Evolutionary conservation across 1,140 invertebrate genomes (phyloP).

Genomic region (Sycobia sp.): DNA sequence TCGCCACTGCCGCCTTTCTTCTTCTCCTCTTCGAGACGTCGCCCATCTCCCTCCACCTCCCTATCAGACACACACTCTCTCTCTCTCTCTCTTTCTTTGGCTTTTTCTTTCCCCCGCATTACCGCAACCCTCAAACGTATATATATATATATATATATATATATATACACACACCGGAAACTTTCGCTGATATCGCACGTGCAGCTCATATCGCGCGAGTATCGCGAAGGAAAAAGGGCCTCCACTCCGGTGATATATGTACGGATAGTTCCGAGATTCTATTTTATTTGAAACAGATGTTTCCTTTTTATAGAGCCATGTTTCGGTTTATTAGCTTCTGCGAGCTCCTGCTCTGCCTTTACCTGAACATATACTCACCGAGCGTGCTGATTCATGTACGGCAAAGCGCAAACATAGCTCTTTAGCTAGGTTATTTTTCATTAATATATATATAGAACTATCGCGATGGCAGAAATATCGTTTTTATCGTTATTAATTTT

Average conservation of each 20-base stretch:
- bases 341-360: not conserved
- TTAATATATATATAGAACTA: no score
- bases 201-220: slow-evolving; percentile 48
- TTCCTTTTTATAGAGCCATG: slow-evolving; percentile 30
- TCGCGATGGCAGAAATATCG: no score
- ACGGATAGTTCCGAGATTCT: slow-evolving; percentile 35
- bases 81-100: slow-evolving; percentile 11
- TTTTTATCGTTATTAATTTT: no score
- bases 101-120: slow-evolving; percentile 13
- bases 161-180: no score
- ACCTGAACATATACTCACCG: no score
- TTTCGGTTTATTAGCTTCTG: slow-evolving; percentile 31
- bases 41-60: no score
- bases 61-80: no score
- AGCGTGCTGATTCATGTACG: no score
- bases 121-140: slow-evolving; percentile 34
- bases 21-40: slow-evolving; percentile 24
- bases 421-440: no score
- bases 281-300: slow-evolving; percentile 36
- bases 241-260: slow-evolving; percentile 16
- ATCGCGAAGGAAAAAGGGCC: slow-evolving; percentile 11
- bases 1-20: slow-evolving; percentile 12
- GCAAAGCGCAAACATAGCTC: no score
- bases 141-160: slow-evolving; percentile 40
- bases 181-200: slow-evolving; percentile 39